Evolutionary conservation across 1,140 invertebrate genomes (phyloP).

Genomic region (Atopsyche davidsoni): DNA sequence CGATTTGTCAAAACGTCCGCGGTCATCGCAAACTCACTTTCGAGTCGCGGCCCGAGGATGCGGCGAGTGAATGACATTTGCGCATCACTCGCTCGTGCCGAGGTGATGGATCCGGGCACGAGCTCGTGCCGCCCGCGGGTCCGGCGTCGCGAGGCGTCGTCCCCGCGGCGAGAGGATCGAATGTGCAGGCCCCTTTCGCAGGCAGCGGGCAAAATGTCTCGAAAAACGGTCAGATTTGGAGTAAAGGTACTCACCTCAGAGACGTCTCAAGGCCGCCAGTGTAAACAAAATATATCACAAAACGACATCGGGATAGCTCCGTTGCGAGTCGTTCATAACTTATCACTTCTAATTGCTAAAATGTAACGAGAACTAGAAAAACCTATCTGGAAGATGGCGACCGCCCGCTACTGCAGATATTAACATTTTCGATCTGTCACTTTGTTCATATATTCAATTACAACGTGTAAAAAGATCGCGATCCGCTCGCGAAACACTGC

Average conservation of each 20-base stretch:
- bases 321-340: slow-evolving; percentile 14
- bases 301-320: slow-evolving; percentile 15
- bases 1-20: no score
- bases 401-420: slow-evolving; percentile 26
- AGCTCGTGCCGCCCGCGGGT: no score
- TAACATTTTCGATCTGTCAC: slow-evolving; percentile 27
- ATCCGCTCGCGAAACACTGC: slow-evolving; percentile 13
- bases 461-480: slow-evolving; percentile 9
- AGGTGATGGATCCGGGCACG: no score
- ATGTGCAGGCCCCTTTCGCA: no score
- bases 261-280: slow-evolving; percentile 22
- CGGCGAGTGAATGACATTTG: no score
- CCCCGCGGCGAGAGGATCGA: no score
- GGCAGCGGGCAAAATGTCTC: slow-evolving; percentile 10
- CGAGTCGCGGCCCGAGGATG: no score
- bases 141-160: no score
- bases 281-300: slow-evolving; percentile 10
- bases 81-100: no score
- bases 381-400: slow-evolving; percentile 25
- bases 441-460: slow-evolving; percentile 19
- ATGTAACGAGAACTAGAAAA: slow-evolving; percentile 21
- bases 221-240: slow-evolving; percentile 16
- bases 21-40: no score
- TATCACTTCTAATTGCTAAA: slow-evolving; percentile 20
- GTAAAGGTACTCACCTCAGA: slow-evolving; percentile 17